These are phyloP conservation scores for Haemorhous mexicanus DNA, from an alignment of 2,113 vertebrate species.

Conservation along the genomic window DNA sequence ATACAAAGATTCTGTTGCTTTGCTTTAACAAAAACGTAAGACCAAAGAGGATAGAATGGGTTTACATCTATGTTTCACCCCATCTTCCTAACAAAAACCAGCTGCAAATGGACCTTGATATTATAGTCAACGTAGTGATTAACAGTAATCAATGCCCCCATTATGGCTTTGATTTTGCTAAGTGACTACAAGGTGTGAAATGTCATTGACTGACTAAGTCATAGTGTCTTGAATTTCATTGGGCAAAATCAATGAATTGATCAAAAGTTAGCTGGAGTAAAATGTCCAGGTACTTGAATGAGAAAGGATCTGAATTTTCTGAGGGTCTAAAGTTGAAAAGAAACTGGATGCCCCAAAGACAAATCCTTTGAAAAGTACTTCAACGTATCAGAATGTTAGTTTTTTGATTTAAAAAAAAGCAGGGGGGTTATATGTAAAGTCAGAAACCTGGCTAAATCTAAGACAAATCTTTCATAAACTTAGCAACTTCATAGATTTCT, in stretches of 20 bases:
- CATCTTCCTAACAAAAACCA: neutral
- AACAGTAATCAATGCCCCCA: neutral
- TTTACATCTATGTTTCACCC: neutral
- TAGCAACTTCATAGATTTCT: neutral
- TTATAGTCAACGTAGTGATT: neutral
- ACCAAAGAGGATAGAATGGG: neutral
- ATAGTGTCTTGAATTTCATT: neutral
- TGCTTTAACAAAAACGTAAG: neutral
- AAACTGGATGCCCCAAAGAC: neutral
- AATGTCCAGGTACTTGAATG: neutral
- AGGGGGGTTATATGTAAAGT: neutral
- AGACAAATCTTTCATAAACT: neutral
- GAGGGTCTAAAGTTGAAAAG: neutral
- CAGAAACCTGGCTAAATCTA: neutral
- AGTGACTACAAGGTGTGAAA: neutral
- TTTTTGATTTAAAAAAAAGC: neutral
- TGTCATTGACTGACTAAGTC: neutral
- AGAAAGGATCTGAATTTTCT: neutral
- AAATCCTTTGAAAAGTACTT: neutral
- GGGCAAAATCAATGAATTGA: neutral
- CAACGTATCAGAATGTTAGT: neutral
- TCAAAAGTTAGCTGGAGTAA: neutral
- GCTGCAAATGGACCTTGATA: neutral
- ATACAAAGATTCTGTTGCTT: neutral
- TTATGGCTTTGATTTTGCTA: neutral